Evolutionary conservation across 2,797 vertebrate genomes (phyloP), one percentile per base, ranked within the genome.

Genomic region (Centropyge bicolor): DNA sequence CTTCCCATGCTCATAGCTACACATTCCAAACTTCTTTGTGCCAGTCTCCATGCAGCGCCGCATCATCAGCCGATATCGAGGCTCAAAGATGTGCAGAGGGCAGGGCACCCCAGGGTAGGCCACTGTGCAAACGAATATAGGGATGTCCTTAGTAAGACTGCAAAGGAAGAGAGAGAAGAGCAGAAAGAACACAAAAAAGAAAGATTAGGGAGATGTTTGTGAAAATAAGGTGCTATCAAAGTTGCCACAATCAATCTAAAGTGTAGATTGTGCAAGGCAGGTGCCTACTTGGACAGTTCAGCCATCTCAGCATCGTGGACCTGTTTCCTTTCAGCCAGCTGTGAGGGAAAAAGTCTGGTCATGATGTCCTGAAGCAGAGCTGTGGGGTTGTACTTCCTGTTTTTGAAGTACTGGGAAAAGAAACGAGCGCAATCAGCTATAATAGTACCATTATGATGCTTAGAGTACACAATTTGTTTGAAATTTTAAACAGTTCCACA

Each of bases 1-100:
- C 89, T 97, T 98, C 59, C 96, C 97, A 0, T 94, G 94, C 85
- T 98, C 96, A 0, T 96, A 97, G 72, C 95, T 92, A 92, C 97
- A 98, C 97, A 98, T 98, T 89, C 97, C 97, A 40, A 98, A 98
- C 90, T 92, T 96, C 91, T 95, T 97, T 5, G 97, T 97, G 83
- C 97, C 97, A 0, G 96, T 97, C 84, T 98, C 97, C 94, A 97
- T 96, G 91, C 97, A 98, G 45, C 97, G 95, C 0, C 97, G 96
- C 94, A 98, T 97, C 97, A 98, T 98, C 62, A 98, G 95, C 41
- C 97, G 96, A 76, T 98, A 98, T 3, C 96, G 96, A 3, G 97
- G 97, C 88, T 98, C 97, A 0, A 98, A 98, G 78, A 98, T 90
- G 12, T 98, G 97, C 83, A 98, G 94, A 0, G 97, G 97, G 81